Percentiles rank a stretch among this genome's conserved stretches.
phyloP scores from a whole-genome alignment of 2,797 vertebrate genomes.

The Syngnathus rostellatus region DNA sequence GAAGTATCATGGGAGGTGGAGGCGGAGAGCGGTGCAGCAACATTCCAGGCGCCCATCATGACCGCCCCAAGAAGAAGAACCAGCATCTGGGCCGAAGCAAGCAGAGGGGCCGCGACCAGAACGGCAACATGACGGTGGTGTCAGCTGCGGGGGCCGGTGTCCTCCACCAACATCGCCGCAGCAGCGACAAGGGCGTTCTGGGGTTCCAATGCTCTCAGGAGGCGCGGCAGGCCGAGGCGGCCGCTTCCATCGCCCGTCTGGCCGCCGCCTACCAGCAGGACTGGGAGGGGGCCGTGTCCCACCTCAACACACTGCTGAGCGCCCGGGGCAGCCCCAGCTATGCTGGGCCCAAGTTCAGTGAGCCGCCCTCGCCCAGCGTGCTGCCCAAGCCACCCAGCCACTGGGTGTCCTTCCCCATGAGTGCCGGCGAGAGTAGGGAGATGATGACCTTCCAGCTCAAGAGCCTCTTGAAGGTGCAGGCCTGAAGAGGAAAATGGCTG shows the following conservation, averaged over 20 bases:
- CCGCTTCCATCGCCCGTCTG: slow-evolving; percentile 73
- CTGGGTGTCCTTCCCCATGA: slow-evolving; percentile 87
- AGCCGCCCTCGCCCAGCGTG: slow-evolving; percentile 92
- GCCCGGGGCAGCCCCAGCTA: slow-evolving; percentile 83
- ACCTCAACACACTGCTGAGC: slow-evolving; percentile 75
- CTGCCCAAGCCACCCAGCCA: slow-evolving; percentile 95
- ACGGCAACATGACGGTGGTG: slow-evolving; percentile 51
- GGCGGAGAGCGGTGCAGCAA: slow-evolving; percentile 87
- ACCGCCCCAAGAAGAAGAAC: slow-evolving; percentile 79
- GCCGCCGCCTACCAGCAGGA: slow-evolving; percentile 73
- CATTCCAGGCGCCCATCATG: slow-evolving; percentile 84
- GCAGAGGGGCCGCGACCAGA: slow-evolving; percentile 83
- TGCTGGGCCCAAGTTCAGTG: slow-evolving; percentile 94
- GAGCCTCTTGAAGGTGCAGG: slow-evolving; percentile 94
- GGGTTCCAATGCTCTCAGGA: slow-evolving; percentile 73
- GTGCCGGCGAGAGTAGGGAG: slow-evolving; percentile 83
- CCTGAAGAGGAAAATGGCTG: slow-evolving; percentile 65
- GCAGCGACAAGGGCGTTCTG: slow-evolving; percentile 69
- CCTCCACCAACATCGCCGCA: slow-evolving; percentile 66
- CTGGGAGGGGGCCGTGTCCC: slow-evolving; percentile 79
- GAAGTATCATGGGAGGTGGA: slow-evolving; percentile 89
- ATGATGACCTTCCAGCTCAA: slow-evolving; percentile 96
- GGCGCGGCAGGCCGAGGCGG: slow-evolving; percentile 86
- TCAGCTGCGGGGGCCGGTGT: slow-evolving; percentile 53
- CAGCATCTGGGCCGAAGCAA: slow-evolving; percentile 77